Evolutionary conservation across 1,140 invertebrate species (phyloP).

Genomic region (Diorhabda sublineata): DNA sequence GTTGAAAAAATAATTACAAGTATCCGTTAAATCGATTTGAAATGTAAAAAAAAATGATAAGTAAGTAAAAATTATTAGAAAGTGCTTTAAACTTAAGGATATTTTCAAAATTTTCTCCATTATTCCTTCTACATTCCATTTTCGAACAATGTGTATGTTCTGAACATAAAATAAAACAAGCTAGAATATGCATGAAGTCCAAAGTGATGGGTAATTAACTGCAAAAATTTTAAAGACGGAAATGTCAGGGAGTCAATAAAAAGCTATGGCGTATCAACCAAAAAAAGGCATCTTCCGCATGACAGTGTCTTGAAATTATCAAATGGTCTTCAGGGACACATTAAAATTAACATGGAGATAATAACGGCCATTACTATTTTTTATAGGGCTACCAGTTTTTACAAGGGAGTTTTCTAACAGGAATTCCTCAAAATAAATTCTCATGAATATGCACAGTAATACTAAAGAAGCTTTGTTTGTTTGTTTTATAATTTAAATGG

Average conservation of each 20-base stretch:
- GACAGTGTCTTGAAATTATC: constrained; percentile 31
- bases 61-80: too few relatives aligned
- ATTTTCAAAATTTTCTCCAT: too few relatives aligned
- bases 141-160: too few relatives aligned
- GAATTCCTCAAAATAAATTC: background rate
- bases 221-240: constrained; percentile 45
- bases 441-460: background rate
- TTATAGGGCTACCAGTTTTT: background rate
- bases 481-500: too few relatives aligned
- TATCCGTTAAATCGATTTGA: too few relatives aligned
- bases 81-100: too few relatives aligned
- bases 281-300: constrained; percentile 32
- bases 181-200: constrained; percentile 31
- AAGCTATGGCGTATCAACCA: constrained; percentile 48
- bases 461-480: background rate
- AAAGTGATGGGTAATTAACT: constrained; percentile 47
- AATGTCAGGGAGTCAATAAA: constrained; percentile 54
- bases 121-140: too few relatives aligned
- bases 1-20: too few relatives aligned
- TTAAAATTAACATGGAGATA: constrained; percentile 28
- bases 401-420: background rate
- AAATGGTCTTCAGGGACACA: constrained; percentile 28
- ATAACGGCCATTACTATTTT: constrained; percentile 4
- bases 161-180: background rate
- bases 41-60: too few relatives aligned